Evolutionary conservation across 2,888 invertebrate genomes (phyloP), one percentile per base, ranked within the genome.

Genomic region (Tiliacea aurago): DNA sequence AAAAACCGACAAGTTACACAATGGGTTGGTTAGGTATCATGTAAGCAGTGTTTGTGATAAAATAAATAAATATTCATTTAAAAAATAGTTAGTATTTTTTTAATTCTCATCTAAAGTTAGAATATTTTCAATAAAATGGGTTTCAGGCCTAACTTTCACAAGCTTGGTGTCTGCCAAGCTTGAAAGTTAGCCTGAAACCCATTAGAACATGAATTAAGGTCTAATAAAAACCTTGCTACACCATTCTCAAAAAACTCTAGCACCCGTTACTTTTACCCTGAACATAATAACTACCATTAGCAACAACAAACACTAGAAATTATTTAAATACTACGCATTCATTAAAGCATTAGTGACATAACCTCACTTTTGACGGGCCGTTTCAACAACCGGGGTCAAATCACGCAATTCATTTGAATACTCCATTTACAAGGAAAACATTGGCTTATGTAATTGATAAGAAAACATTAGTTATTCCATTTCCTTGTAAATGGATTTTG

Each of bases 361-460:
- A 85, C 81, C 84, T 87, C 76, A 87, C 86, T 87, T 88, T 84
- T 78, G 86, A 90, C 88, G 87, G 83, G 87, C 75, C 68, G 67
- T 80, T 80, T 76, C 81, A 84, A 76, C 83, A 80, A 72, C 68
- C 63, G 61, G 49, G 66, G 62, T 43, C 56, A 70, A 80, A 66
- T 59, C 92, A 92, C 92, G 93, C 92, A 90, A 90, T 87, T 84
- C 85, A 86, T 88, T 89, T 88, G 87, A 90, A 91, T 91, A 91
- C 89, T 89, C n/a, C n/a, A n/a, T n/a, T n/a, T n/a, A n/a, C 87
- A 89, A 88, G 87, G 86, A 88, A 89, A 90, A 89, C 89, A 87
- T 83, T 76, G 80, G 80, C 85, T 90, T 89, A 89, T 86, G 82
- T 89, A 88, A 90, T 89, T 88, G 82, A 86, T 86, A 85, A 80